phyloP scores from a whole-genome alignment of 1,140 invertebrate species.

The Caenorhabditis brenneri region DNA sequence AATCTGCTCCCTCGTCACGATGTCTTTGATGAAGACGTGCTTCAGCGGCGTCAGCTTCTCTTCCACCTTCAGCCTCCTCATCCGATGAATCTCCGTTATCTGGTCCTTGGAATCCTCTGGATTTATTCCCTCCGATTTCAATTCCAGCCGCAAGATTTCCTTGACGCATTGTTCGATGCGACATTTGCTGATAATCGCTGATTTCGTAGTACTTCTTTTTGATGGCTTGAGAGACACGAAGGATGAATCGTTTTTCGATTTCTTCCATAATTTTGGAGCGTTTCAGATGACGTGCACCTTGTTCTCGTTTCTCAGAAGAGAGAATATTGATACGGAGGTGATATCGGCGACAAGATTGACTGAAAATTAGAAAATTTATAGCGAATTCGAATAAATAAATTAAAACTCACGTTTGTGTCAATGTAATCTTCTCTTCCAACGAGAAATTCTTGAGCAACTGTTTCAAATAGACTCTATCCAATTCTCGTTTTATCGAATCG shows the following conservation, averaged over 20 bases:
- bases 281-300: conserved; percentile 58
- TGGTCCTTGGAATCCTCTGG: conserved; percentile 24
- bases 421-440: conserved; percentile 62
- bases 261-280: conserved; percentile 56
- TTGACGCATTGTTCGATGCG: conserved; percentile 53
- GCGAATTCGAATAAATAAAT: background rate
- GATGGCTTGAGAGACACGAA: conserved; percentile 66
- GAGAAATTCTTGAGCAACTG: conserved; percentile 64
- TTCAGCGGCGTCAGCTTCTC: conserved; percentile 70
- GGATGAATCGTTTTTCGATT: conserved; percentile 73
- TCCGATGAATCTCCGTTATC: conserved; percentile 70
- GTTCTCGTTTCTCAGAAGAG: conserved; percentile 57
- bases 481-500: conserved; percentile 73
- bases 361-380: conserved; percentile 53
- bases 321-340: conserved; percentile 61
- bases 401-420: conserved; percentile 37
- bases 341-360: conserved; percentile 59
- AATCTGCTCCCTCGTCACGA: conserved; percentile 75
- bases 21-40: conserved; percentile 64
- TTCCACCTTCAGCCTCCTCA: conserved; percentile 71
- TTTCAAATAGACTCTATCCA: conserved; percentile 65
- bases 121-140: conserved; percentile 32
- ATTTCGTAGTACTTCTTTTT: conserved; percentile 64
- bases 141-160: conserved; percentile 51
- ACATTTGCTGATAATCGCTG: conserved; percentile 52